Conservation (phyloP, 2,888 invertebrate species). For the Panopea generosa region DNA sequence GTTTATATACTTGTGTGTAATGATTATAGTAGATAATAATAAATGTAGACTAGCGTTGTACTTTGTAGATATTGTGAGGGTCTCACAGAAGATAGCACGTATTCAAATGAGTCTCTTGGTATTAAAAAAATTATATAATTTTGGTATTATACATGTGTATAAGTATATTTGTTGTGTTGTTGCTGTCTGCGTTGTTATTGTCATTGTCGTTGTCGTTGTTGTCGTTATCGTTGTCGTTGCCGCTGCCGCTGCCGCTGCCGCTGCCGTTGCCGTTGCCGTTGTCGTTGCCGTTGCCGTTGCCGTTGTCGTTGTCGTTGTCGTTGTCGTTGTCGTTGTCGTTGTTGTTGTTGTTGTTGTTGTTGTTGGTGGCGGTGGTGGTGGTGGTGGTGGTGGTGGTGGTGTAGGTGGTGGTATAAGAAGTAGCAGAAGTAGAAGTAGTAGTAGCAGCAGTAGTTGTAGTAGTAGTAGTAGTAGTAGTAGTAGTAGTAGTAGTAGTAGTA, state of each 20-base stretch:
- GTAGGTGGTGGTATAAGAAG: too few relatives aligned
- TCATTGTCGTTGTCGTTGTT: neutral
- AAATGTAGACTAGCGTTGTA: too few relatives aligned
- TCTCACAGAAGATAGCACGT: too few relatives aligned
- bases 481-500: constrained; percentile 6
- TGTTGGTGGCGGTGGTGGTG: too few relatives aligned
- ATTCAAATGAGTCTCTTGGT: too few relatives aligned
- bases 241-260: neutral
- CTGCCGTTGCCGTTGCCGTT: neutral
- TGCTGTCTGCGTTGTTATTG: neutral
- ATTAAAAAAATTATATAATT: too few relatives aligned
- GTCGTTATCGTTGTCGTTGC: neutral
- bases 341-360: too few relatives aligned
- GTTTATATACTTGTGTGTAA: too few relatives aligned
- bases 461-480: constrained; percentile 31
- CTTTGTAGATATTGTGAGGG: too few relatives aligned
- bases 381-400: too few relatives aligned
- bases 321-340: constrained; percentile 16
- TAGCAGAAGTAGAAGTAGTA: too few relatives aligned
- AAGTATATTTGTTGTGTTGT: neutral
- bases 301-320: constrained; percentile 12
- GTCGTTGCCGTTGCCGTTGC: neutral
- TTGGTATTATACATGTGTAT: neutral
- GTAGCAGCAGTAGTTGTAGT: constrained; percentile 29
- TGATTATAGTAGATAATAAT: too few relatives aligned